Conservation (phyloP, 2,113 vertebrate genomes). For the Corynorhinus townsendii region DNA sequence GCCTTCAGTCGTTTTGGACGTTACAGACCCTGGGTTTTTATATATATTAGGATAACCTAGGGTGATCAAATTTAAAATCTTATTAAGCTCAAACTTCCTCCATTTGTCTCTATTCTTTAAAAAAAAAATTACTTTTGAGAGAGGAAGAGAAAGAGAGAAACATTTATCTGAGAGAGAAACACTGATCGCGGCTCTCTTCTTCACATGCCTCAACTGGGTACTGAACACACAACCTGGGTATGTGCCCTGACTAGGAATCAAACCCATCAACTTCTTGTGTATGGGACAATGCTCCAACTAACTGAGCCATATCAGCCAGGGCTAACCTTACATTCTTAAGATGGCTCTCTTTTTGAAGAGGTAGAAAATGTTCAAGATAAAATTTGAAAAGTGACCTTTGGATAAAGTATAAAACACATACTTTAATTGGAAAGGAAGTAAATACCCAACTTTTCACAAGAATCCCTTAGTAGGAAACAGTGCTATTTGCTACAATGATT, state of each 20-base stretch:
- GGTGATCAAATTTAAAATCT: constrained; percentile 12
- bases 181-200: too few relatives aligned
- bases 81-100: constrained; percentile 2
- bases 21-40: too few relatives aligned
- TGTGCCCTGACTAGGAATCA: too few relatives aligned
- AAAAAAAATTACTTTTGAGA: too few relatives aligned
- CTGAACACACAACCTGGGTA: too few relatives aligned
- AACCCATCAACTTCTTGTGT: too few relatives aligned
- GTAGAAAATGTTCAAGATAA: background rate
- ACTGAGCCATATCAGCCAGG: too few relatives aligned
- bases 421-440: constrained; percentile 15
- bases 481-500: background rate
- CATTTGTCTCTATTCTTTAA: background rate
- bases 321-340: background rate
- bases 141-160: too few relatives aligned
- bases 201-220: too few relatives aligned
- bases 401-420: constrained; percentile 4
- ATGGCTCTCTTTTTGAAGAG: constrained; percentile 2
- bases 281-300: too few relatives aligned
- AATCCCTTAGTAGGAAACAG: constrained; percentile 1
- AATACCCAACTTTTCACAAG: constrained; percentile 39
- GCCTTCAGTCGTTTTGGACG: too few relatives aligned
- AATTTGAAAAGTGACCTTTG: background rate
- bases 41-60: background rate
- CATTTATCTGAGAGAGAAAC: too few relatives aligned